phyloP scores from a whole-genome alignment of 1,140 invertebrate species.

The Procambarus virginalis region DNA sequence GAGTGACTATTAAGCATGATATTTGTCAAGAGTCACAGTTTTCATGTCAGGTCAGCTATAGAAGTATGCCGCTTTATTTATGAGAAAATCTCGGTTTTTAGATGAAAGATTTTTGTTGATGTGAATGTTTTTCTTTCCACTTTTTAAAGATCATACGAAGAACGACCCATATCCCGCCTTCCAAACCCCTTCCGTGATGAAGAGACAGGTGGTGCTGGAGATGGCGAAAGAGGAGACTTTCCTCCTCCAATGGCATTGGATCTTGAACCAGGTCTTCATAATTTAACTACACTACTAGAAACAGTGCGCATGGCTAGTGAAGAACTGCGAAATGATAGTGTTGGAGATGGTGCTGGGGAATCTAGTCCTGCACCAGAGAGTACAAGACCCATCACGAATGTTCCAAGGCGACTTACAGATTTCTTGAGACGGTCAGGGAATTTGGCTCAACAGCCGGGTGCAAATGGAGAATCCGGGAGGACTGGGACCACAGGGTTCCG shows the following conservation, averaged over 20 bases:
- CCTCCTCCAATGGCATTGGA: slow-evolving; percentile 26
- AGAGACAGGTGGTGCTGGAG: neutral
- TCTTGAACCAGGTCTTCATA: slow-evolving; percentile 47
- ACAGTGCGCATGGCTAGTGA: slow-evolving; percentile 64
- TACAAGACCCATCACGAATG: slow-evolving; percentile 47
- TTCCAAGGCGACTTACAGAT: slow-evolving; percentile 48
- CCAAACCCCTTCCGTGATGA: slow-evolving; percentile 68
- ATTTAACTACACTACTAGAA: slow-evolving; percentile 58
- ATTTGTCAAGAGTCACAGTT: no score
- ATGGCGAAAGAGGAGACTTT: slow-evolving; percentile 1
- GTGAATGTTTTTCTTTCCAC: neutral
- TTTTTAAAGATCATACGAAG: slow-evolving; percentile 56
- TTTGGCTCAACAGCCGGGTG: slow-evolving; percentile 16
- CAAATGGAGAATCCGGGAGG: neutral
- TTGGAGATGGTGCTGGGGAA: slow-evolving; percentile 13
- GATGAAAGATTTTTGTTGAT: neutral
- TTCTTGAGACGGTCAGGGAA: slow-evolving; percentile 52
- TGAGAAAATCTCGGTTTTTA: neutral
- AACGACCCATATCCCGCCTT: slow-evolving; percentile 66
- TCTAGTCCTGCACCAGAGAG: neutral
- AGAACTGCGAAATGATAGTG: slow-evolving; percentile 52
- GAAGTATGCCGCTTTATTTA: neutral
- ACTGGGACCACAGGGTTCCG: neutral
- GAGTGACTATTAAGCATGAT: no score
- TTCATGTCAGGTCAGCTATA: no score